These are phyloP conservation scores for Protophormia terraenovae DNA, from an alignment of 2,888 invertebrate species.

Conservation along the genomic window DNA sequence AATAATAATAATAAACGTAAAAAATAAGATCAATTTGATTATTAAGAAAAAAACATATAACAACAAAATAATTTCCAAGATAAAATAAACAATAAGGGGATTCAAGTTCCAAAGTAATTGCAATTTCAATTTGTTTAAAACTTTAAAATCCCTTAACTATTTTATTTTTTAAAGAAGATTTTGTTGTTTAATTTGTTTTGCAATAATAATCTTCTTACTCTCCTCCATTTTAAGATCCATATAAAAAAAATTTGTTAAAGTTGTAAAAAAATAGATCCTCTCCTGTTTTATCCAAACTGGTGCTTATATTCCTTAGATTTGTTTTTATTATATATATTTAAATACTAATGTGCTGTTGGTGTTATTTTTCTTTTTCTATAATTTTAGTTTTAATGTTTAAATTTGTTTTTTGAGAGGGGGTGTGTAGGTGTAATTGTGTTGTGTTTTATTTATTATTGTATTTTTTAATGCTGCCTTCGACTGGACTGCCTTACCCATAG, in stretches of 20 bases:
- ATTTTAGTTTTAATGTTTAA: background rate
- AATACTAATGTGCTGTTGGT: slow-evolving; percentile 52
- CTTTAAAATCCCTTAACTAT: background rate
- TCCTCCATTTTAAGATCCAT: slow-evolving; percentile 2
- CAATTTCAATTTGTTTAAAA: background rate
- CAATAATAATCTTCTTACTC: slow-evolving; percentile 33
- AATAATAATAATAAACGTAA: background rate
- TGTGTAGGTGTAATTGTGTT: slow-evolving; percentile 35
- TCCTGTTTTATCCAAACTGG: slow-evolving; percentile 35
- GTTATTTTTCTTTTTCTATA: slow-evolving; percentile 3
- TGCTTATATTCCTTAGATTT: slow-evolving; percentile 25
- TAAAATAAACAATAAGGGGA: too few relatives aligned
- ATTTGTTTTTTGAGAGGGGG: slow-evolving; percentile 15
- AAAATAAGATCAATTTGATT: background rate
- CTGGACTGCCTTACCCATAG: slow-evolving; percentile 16
- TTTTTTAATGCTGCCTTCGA: slow-evolving; percentile 48
- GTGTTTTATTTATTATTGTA: slow-evolving; percentile 32
- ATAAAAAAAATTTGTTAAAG: slow-evolving; percentile 34
- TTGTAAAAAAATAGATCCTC: slow-evolving; percentile 55
- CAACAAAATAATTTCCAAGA: background rate
- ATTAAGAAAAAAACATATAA: background rate
- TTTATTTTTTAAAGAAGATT: slow-evolving; percentile 10
- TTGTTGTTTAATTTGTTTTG: background rate
- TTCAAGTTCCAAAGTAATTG: too few relatives aligned
- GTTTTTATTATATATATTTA: slow-evolving; percentile 40